These are phyloP conservation scores for Poecilobothrus nobilitatus DNA, from an alignment of 2,888 invertebrate species.

Conservation along the genomic window DNA sequence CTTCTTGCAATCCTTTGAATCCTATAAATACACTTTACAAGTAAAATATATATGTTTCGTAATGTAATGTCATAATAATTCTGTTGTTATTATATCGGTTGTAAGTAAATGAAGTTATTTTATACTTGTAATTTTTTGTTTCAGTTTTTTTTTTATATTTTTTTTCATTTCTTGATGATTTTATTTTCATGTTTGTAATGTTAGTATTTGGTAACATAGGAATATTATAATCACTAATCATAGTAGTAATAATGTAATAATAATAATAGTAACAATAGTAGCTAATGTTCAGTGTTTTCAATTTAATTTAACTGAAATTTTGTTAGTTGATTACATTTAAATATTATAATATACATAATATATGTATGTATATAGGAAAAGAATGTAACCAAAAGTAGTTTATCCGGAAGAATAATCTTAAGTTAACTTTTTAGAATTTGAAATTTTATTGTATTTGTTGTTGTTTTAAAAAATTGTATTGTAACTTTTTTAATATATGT, in stretches of 20 bases:
- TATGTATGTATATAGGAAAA: too few species aligned
- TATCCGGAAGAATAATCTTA: neutral
- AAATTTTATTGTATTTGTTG: too few species aligned
- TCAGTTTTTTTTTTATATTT: neutral
- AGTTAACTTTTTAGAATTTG: neutral
- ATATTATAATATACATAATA: neutral
- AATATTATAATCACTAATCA: too few species aligned
- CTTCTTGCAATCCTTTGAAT: neutral
- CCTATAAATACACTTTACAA: neutral
- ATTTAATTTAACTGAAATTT: neutral
- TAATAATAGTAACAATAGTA: too few species aligned
- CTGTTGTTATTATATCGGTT: neutral
- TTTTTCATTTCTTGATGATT: too few species aligned
- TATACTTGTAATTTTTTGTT: neutral
- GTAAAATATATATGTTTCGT: neutral
- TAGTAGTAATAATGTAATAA: too few species aligned
- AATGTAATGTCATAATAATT: constrained; percentile 1
- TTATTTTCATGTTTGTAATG: too few species aligned
- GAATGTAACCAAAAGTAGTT: neutral
- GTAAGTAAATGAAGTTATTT: neutral
- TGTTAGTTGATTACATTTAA: neutral
- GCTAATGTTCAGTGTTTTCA: neutral
- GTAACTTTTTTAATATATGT: too few species aligned
- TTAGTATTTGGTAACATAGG: too few species aligned
- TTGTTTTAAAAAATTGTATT: too few species aligned